These are phyloP conservation scores for Philaethria dido DNA, from an alignment of 2,888 invertebrate species.

Conservation along the genomic window DNA sequence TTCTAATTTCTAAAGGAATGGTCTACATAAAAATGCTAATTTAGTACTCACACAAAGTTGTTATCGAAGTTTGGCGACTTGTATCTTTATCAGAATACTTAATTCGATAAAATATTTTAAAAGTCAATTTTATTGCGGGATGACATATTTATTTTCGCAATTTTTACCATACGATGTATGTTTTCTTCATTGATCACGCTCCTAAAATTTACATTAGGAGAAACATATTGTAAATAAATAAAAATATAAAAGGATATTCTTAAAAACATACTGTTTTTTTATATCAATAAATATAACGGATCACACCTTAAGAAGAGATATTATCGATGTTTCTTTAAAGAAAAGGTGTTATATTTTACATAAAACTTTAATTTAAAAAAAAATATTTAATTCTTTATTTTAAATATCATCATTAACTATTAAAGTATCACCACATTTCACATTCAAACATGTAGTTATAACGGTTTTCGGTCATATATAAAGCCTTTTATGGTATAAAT, in stretches of 20 bases:
- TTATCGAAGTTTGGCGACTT: background rate
- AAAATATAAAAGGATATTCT: background rate
- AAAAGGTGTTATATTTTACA: background rate
- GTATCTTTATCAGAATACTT: background rate
- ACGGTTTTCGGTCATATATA: background rate
- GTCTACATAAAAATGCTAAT: constrained; percentile 4
- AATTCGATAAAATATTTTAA: background rate
- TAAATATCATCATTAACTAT: background rate
- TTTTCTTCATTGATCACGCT: background rate
- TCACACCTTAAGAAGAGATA: background rate
- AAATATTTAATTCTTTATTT: background rate
- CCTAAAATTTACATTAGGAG: background rate
- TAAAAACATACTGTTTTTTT: background rate
- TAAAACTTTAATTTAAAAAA: background rate
- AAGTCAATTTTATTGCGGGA: background rate
- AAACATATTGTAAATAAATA: background rate
- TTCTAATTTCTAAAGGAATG: background rate
- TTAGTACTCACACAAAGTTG: background rate
- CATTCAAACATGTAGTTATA: background rate
- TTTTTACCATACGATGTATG: background rate
- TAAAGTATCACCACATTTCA: background rate
- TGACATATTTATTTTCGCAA: background rate
- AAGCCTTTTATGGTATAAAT: background rate
- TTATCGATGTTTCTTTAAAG: background rate
- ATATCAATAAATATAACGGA: constrained; percentile 10